These are phyloP conservation scores for Paraplagusia blochii DNA, from an alignment of 2,113 vertebrate species.

Conservation along the genomic window DNA sequence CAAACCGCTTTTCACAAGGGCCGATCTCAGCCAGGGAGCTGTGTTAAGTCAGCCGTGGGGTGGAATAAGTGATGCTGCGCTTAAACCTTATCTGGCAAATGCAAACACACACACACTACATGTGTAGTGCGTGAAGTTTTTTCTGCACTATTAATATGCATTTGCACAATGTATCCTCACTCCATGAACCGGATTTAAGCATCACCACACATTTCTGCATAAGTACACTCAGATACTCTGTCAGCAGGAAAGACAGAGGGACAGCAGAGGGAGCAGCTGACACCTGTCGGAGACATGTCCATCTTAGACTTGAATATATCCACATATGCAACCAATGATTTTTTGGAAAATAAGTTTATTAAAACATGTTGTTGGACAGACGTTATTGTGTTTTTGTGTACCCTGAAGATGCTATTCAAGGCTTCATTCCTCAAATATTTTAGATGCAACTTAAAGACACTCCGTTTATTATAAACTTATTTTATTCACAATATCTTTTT, in stretches of 20 bases:
- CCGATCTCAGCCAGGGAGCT: conserved; percentile 49
- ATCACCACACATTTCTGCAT: conserved; percentile 20
- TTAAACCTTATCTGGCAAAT: conserved; percentile 60
- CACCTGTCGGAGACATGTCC: neutral
- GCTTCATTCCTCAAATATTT: conserved; percentile 16
- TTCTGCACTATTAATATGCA: neutral
- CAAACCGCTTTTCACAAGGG: conserved; percentile 45
- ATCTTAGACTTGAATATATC: neutral
- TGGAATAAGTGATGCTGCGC: conserved; percentile 54
- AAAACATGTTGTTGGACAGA: too few species aligned
- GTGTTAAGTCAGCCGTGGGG: conserved; percentile 60
- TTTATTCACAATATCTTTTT: too few species aligned
- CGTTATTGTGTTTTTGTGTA: too few species aligned
- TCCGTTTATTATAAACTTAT: neutral
- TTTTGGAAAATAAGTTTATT: too few species aligned
- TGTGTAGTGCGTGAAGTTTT: too few species aligned
- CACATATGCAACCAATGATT: neutral
- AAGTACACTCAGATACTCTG: conserved; percentile 14
- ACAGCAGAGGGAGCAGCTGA: conserved; percentile 18
- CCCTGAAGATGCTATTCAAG: too few species aligned
- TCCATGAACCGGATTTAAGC: neutral
- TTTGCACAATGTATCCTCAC: neutral
- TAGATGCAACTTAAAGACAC: conserved; percentile 3
- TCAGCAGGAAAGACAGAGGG: conserved; percentile 12
- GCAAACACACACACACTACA: conserved; percentile 16